A percentile compares a stretch with the other conserved stretches of the same genome.
phyloP scores from a whole-genome alignment of 2,797 vertebrate genomes.

The Xenentodon cancila region DNA sequence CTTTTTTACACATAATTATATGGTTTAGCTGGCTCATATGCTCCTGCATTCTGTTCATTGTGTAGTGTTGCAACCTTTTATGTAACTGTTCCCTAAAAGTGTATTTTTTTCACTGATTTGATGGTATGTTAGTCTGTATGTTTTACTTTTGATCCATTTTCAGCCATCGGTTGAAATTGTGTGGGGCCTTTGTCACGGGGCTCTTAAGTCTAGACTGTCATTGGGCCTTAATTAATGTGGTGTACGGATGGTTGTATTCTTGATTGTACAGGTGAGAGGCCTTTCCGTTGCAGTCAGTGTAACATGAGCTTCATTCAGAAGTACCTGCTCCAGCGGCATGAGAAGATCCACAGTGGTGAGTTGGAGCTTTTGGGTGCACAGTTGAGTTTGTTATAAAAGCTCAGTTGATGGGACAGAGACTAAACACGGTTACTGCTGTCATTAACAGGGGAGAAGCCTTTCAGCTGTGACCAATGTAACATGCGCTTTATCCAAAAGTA shows the following conservation, averaged over 20 bases:
- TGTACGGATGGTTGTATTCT: conserved; percentile 67
- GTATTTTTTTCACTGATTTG: too few species aligned
- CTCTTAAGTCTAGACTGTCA: neutral
- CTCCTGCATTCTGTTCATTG: neutral
- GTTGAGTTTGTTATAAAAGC: too few species aligned
- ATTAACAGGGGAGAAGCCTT: conserved; percentile 92
- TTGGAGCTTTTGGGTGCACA: conserved; percentile 4
- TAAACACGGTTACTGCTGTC: neutral
- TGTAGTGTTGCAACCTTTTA: neutral
- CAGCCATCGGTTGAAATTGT: too few species aligned
- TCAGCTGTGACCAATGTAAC: conserved; percentile 98
- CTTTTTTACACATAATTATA: too few species aligned
- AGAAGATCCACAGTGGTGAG: conserved; percentile 97
- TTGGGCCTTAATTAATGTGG: conserved; percentile 60
- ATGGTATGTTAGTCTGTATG: too few species aligned
- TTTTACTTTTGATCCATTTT: too few species aligned
- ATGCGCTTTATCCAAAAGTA: conserved; percentile 99
- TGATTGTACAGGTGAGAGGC: conserved; percentile 90
- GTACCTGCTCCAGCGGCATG: conserved; percentile 95
- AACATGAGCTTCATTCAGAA: conserved; percentile 99
- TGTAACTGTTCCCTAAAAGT: neutral
- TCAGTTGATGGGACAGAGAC: too few species aligned
- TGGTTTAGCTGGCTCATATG: too few species aligned
- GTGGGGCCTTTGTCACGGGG: too few species aligned
- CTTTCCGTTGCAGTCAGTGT: conserved; percentile 99